Conservation (phyloP, 2,113 vertebrate species). For the Cololabis saira region DNA sequence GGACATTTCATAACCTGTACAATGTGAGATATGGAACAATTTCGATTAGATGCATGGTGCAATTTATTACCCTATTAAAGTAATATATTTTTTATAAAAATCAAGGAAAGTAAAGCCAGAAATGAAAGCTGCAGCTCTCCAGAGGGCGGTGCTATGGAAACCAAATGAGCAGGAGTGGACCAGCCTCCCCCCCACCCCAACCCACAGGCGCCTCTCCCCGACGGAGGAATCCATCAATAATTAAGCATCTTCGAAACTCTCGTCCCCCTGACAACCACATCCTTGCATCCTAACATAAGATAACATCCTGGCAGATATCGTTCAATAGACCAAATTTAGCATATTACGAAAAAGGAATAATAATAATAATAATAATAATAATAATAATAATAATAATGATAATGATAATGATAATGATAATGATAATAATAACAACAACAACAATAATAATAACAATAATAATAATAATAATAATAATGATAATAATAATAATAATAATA, state of each 20-base stretch:
- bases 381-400: background rate
- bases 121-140: constrained; percentile 56
- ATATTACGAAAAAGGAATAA: background rate
- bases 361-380: background rate
- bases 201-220: constrained; percentile 53
- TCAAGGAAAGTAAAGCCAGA: constrained; percentile 6
- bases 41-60: no score
- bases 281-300: background rate
- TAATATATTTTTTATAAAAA: background rate
- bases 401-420: background rate
- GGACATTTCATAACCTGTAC: no score
- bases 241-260: constrained; percentile 51
- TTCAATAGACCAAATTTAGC: background rate
- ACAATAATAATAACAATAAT: background rate
- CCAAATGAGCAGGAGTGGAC: constrained; percentile 69
- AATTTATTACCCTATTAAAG: no score
- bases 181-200: constrained; percentile 35
- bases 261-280: constrained; percentile 36
- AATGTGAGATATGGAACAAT: no score
- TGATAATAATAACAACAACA: background rate
- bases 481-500: background rate
- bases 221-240: constrained; percentile 76
- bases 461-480: background rate
- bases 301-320: background rate
- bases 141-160: constrained; percentile 85